phyloP scores from a whole-genome alignment of 2,797 vertebrate species.

The Eospalax fontanierii region DNA sequence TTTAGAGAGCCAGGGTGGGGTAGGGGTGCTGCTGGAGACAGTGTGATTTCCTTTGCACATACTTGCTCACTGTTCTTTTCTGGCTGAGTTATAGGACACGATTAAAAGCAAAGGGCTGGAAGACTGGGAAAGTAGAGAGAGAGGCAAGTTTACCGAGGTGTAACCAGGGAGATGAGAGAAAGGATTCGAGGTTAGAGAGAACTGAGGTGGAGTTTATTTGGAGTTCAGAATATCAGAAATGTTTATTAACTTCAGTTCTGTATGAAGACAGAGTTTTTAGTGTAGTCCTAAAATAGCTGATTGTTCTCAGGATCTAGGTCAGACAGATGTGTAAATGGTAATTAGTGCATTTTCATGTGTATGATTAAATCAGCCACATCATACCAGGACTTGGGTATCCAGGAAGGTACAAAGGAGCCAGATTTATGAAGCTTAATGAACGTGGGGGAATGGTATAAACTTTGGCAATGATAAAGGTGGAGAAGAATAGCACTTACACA shows the following conservation, averaged over 20 bases:
- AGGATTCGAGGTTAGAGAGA: background rate
- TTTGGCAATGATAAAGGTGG: background rate
- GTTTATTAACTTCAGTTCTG: background rate
- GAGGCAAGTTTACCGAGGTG: background rate
- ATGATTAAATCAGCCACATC: background rate
- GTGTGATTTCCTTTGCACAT: background rate
- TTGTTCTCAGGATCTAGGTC: background rate
- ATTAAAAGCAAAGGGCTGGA: background rate
- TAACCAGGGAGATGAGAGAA: background rate
- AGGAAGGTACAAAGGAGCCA: background rate
- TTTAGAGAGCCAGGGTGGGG: background rate
- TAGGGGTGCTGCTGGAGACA: background rate
- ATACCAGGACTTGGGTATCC: background rate
- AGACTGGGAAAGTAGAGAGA: background rate
- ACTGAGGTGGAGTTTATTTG: background rate
- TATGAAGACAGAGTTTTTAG: background rate
- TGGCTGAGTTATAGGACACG: background rate
- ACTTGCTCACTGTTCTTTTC: background rate
- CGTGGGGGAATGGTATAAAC: background rate
- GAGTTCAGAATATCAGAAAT: background rate
- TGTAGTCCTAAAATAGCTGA: background rate
- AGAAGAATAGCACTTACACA: background rate
- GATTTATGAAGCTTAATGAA: background rate
- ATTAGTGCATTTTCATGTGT: background rate
- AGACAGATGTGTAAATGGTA: background rate